Evolutionary conservation across 2,888 invertebrate species (phyloP), one percentile per base, ranked within the genome.

Genomic region (Mongoloraphidia duomilia): DNA sequence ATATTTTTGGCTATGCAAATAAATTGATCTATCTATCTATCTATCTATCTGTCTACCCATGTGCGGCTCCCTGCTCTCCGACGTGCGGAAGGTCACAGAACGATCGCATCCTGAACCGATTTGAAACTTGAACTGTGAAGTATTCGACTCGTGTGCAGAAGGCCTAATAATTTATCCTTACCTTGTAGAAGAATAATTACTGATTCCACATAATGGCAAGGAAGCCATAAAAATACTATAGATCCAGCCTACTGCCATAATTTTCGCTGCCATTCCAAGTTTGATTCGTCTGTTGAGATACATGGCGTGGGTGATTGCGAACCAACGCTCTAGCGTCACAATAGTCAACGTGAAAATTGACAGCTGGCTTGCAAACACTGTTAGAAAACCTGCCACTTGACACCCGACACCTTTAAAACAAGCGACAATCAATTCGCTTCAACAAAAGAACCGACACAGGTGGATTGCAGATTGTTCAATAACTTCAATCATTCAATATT

Each of bases 281-380:
- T 82, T 80, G 50, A 93, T 80, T 49, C 91, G 71, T 59, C 84
- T 80, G 57, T 90, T 89, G 51, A 87, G 70, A 62, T 89, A 83
- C 58, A 91, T 81, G 1, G 90, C 88, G 61, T 84, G 82, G 0
- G 85, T 84, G 50, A 89, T 88, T 9, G 88, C 85, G 62, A 84
- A 79, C 85, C 85, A 85, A 49, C 91, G 72, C 65, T 92, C 91
- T 49, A 90, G 69, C 0, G 92, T 91, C 40, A 93, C 84, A 37
- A 92, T 77, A 1, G 89, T 85, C 47, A 94, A 69, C 0, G 92
- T 90, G 63, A 85, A 88, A 8, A 93, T 85, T 14, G 91, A 91
- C 42, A 93, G 69, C 62, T 92, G 89, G 50, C 86, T 84, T 1
- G 88, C 84, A 60, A 90, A 89, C 0, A 91, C 86, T 0, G 90